phyloP scores from a whole-genome alignment of 1,140 invertebrate species.

The Eupeodes corollae region DNA sequence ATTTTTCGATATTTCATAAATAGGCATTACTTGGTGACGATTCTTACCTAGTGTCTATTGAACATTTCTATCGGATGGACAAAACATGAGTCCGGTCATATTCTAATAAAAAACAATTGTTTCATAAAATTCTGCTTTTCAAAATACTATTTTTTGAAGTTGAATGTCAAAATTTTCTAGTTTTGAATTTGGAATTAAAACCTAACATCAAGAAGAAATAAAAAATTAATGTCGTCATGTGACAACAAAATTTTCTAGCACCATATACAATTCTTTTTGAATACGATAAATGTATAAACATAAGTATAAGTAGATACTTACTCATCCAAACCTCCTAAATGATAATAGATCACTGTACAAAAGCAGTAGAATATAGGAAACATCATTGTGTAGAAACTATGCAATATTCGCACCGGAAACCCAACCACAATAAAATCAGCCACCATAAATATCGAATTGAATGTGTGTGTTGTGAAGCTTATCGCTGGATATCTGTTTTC shows the following conservation, averaged over 20 bases:
- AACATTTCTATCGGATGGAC: too few relatives aligned
- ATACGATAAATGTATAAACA: background rate
- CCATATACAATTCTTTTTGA: background rate
- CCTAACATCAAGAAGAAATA: background rate
- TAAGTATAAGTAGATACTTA: constrained; percentile 24
- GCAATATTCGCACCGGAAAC: constrained; percentile 55
- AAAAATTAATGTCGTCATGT: constrained; percentile 4
- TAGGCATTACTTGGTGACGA: too few relatives aligned
- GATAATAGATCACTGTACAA: constrained; percentile 61
- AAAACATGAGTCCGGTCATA: too few relatives aligned
- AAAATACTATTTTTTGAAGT: too few relatives aligned
- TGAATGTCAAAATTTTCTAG: too few relatives aligned
- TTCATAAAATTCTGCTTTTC: too few relatives aligned
- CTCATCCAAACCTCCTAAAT: constrained; percentile 55
- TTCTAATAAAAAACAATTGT: too few relatives aligned
- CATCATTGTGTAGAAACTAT: constrained; percentile 55
- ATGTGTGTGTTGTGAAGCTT: constrained; percentile 59
- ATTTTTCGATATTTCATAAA: too few relatives aligned
- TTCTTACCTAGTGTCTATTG: too few relatives aligned
- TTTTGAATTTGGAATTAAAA: too few relatives aligned
- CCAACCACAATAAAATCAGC: constrained; percentile 56
- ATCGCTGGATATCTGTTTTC: constrained; percentile 35
- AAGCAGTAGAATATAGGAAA: constrained; percentile 50
- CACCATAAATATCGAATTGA: constrained; percentile 61
- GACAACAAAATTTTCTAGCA: background rate